Conservation (phyloP, 2,113 vertebrate species). For the Petrocephalus zakoni region DNA sequence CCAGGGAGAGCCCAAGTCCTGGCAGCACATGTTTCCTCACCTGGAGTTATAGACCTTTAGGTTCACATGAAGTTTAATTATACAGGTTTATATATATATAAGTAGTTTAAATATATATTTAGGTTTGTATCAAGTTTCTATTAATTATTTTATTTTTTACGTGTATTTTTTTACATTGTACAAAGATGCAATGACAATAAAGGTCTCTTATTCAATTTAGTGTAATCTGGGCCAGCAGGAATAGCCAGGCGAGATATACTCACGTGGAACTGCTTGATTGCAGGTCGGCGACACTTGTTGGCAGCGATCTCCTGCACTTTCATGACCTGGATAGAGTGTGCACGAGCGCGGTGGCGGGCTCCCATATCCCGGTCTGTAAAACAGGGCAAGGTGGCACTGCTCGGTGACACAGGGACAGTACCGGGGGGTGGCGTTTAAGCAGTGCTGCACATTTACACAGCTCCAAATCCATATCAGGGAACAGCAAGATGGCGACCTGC, state of each 20-base stretch:
- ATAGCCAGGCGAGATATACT: constrained; percentile 45
- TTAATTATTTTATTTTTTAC: neutral
- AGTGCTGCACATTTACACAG: neutral
- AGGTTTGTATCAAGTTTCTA: neutral
- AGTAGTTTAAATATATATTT: neutral
- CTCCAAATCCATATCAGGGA: neutral
- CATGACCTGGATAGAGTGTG: constrained; percentile 96
- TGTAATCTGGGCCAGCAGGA: neutral
- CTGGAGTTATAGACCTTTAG: neutral
- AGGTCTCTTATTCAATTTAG: neutral
- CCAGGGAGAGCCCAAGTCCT: constrained; percentile 45
- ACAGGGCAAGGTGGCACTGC: neutral
- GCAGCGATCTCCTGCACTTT: constrained; percentile 91
- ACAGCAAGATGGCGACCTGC: neutral
- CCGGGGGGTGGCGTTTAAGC: neutral
- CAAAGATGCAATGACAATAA: neutral
- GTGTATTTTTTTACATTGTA: neutral
- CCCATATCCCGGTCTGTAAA: constrained; percentile 90
- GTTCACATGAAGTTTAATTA: neutral
- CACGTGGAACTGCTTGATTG: constrained; percentile 98
- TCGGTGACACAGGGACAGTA: neutral
- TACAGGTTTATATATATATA: neutral
- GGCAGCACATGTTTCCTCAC: neutral
- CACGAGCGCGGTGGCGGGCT: constrained; percentile 85
- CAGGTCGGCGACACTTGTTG: constrained; percentile 90